Conservation (phyloP, 2,113 vertebrate genomes). For the Phylloscopus whistleri region DNA sequence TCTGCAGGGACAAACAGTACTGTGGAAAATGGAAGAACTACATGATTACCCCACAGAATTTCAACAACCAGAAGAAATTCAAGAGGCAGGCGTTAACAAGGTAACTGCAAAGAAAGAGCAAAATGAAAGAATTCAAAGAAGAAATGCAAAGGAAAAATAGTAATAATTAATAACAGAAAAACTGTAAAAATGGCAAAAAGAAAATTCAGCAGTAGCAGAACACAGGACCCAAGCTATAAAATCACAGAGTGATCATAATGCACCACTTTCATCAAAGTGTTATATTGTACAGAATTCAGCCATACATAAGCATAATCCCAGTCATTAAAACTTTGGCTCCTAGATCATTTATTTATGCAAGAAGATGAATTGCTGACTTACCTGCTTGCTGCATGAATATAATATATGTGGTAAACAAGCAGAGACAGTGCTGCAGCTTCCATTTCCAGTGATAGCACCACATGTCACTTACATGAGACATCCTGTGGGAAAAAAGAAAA, state of each 20-base stretch:
- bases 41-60: not conserved
- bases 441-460: conserved; percentile 79
- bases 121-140: not conserved
- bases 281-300: not conserved
- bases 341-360: not conserved
- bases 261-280: not conserved
- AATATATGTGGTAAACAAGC: conserved; percentile 64
- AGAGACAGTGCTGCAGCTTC: conserved; percentile 76
- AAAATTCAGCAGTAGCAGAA: not conserved
- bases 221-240: not conserved
- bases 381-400: conserved; percentile 71
- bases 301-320: not conserved
- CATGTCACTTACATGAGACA: conserved; percentile 69
- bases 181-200: not conserved
- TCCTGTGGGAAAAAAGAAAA: conserved; percentile 70
- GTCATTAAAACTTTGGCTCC: not conserved
- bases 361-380: conserved; percentile 61
- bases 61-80: not conserved
- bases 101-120: not conserved
- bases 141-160: not conserved
- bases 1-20: not conserved
- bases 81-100: not conserved
- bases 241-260: not conserved
- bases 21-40: not conserved
- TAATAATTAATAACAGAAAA: not conserved